Base-by-base conservation (phyloP, 2,797 vertebrate species). In the Peromyscus aztecus region DNA sequence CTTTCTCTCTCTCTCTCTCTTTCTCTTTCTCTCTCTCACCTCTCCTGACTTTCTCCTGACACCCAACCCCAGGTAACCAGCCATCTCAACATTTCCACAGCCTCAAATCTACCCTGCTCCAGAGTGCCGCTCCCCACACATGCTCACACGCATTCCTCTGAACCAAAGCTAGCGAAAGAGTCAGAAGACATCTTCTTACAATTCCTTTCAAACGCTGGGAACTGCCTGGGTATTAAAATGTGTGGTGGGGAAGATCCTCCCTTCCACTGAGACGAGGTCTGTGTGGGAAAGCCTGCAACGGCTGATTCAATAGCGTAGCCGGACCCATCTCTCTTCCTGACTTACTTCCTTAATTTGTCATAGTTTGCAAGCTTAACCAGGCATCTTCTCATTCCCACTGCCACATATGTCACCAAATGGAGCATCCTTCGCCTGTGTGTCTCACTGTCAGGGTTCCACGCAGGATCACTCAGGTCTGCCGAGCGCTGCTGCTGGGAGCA, bases 311-410 rank as follows among this genome's bases (percentile, higher is more conserved):
- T 16, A n/a, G 57, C 57, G 49, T 14, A n/a, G 12, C 29, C 57
- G n/a, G 87, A 63, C 17, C 73, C 40, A 61, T 27, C 29, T 61
- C 37, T 89, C 71, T 23, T 77, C 57, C 73, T n/a, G 57, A 77
- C 40, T 63, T 63, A 46, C 87, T 63, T 76, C 87, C 73, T 77
- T 63, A 46, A 76, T 76, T 46, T 89, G 87, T 89, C 86, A 89
- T 61, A 89, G 37, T 89, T 89, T 61, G 21, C 11, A 2, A 40
- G 29, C 71, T 46, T 57, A 77, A 34, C 73, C 73, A 63, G 57
- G 40, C 73, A 5, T 61, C 37, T 24, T 46, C 40, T 76, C 73
- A 63, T 89, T 34, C 73, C 73, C 2, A 4, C 57, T n/a, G 87
- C 57, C 87, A 63, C 31, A 49, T 85, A 34, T 63, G 87, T 49